A percentile compares a stretch with the other conserved stretches of the same genome.
These are phyloP conservation scores for Glaucopsyche alexis DNA, from an alignment of 2,888 invertebrate genomes.

Conservation along the genomic window DNA sequence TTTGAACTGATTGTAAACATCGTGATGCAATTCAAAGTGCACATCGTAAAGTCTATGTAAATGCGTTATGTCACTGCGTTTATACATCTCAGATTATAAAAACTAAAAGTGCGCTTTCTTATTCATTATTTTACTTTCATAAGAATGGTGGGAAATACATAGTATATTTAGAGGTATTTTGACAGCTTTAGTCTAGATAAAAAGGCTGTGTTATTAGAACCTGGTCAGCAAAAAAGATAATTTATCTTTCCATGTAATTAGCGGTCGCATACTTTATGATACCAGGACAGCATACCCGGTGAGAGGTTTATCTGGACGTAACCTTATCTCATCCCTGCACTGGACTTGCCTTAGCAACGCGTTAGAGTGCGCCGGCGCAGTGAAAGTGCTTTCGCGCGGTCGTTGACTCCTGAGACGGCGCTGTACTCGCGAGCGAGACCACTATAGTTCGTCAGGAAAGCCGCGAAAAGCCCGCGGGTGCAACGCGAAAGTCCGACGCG, in stretches of 20 bases:
- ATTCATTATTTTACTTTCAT: neutral
- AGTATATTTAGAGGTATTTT: neutral
- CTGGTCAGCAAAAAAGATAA: neutral
- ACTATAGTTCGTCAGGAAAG: constrained; percentile 64
- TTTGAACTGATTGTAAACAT: constrained; percentile 2
- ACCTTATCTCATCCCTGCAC: constrained; percentile 52
- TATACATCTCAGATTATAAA: neutral
- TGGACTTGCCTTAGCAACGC: constrained; percentile 57
- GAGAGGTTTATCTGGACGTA: constrained; percentile 42
- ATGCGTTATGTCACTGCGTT: neutral
- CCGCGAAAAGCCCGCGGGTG: constrained; percentile 61
- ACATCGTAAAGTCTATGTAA: neutral
- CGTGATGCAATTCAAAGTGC: neutral
- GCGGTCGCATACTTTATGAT: constrained; percentile 2
- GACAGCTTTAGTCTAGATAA: neutral
- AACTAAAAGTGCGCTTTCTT: neutral
- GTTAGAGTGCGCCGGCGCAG: constrained; percentile 70
- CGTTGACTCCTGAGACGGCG: constrained; percentile 62
- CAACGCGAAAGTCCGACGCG: constrained; percentile 69
- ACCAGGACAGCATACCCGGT: constrained; percentile 22
- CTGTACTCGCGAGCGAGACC: constrained; percentile 52
- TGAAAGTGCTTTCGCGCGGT: constrained; percentile 80
- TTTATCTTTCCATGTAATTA: constrained; percentile 9
- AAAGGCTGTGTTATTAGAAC: neutral
- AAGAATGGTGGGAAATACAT: neutral